A percentile compares a stretch with the other conserved stretches of the same genome.
phyloP scores from a whole-genome alignment of 2,113 vertebrate genomes.

The Regulus satrapa region DNA sequence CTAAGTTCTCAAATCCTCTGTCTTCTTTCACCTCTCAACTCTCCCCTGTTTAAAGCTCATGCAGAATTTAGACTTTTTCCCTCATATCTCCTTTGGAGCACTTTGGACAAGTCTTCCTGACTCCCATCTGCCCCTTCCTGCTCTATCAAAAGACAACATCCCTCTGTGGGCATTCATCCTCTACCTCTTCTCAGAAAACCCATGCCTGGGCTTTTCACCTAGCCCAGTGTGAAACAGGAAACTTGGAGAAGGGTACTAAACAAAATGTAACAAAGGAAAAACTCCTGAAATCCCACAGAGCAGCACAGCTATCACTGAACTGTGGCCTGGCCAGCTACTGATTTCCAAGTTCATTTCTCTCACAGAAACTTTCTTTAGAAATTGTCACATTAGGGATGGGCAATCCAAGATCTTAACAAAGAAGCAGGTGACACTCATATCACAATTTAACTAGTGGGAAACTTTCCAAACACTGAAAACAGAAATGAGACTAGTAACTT shows the following conservation, averaged over 20 bases:
- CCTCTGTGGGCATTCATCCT: neutral
- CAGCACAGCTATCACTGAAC: neutral
- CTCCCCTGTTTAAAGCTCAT: neutral
- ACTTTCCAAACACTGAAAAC: neutral
- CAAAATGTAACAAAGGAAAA: neutral
- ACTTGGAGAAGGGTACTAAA: neutral
- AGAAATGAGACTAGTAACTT: neutral
- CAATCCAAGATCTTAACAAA: neutral
- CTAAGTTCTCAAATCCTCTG: neutral
- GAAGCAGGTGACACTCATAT: neutral
- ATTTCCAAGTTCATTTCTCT: neutral
- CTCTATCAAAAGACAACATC: neutral
- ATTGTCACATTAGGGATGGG: neutral
- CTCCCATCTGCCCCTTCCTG: neutral
- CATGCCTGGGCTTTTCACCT: neutral
- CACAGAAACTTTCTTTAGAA: neutral
- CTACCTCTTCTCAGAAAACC: neutral
- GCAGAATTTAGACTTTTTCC: neutral
- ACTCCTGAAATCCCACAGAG: neutral
- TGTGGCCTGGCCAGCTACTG: neutral
- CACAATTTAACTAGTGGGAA: neutral
- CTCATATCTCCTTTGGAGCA: neutral
- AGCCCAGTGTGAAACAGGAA: neutral
- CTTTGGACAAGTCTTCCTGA: neutral
- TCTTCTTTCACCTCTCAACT: neutral